Percentiles rank a stretch among this genome's conserved stretches.
Evolutionary conservation across 2,888 invertebrate species (phyloP).

Genomic region (Sclerodermus sp.): DNA sequence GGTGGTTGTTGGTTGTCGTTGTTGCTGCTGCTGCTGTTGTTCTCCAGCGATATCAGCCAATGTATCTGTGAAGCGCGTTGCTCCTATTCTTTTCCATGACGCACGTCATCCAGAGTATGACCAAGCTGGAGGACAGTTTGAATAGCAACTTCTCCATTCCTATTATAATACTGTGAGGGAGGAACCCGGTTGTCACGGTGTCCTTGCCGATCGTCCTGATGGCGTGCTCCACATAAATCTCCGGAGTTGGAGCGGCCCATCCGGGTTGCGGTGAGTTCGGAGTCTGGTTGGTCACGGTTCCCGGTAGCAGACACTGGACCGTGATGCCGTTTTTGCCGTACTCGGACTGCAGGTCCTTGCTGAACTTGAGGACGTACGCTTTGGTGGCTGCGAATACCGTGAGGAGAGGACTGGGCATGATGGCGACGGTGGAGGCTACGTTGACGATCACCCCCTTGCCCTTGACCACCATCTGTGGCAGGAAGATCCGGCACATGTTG

Average conservation of each 20-base stretch:
- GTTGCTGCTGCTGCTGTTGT: too few species aligned
- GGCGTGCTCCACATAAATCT: constrained; percentile 71
- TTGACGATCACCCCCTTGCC: constrained; percentile 84
- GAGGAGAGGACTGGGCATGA: constrained; percentile 77
- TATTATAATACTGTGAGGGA: constrained; percentile 67
- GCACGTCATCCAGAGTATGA: constrained; percentile 32
- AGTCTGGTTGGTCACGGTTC: constrained; percentile 86
- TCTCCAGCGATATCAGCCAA: constrained; percentile 24
- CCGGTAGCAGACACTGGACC: constrained; percentile 80
- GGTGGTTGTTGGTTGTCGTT: too few species aligned
- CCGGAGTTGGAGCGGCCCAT: constrained; percentile 72
- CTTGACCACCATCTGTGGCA: constrained; percentile 80
- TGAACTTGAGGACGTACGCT: constrained; percentile 80
- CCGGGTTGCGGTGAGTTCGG: constrained; percentile 68
- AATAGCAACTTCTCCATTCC: constrained; percentile 49
- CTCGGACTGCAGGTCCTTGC: constrained; percentile 72
- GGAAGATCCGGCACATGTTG: constrained; percentile 79
- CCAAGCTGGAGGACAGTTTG: constrained; percentile 28
- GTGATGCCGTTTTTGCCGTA: constrained; percentile 71
- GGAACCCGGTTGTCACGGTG: constrained; percentile 72
- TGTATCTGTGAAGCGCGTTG: constrained; percentile 35
- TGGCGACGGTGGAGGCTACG: constrained; percentile 79
- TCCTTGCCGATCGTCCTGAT: constrained; percentile 69
- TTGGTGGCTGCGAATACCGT: constrained; percentile 86
- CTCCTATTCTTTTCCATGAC: constrained; percentile 39